A percentile compares a stretch with the other conserved stretches of the same genome.
phyloP scores from a whole-genome alignment of 2,888 invertebrate genomes.

The Resseliella maxima region DNA sequence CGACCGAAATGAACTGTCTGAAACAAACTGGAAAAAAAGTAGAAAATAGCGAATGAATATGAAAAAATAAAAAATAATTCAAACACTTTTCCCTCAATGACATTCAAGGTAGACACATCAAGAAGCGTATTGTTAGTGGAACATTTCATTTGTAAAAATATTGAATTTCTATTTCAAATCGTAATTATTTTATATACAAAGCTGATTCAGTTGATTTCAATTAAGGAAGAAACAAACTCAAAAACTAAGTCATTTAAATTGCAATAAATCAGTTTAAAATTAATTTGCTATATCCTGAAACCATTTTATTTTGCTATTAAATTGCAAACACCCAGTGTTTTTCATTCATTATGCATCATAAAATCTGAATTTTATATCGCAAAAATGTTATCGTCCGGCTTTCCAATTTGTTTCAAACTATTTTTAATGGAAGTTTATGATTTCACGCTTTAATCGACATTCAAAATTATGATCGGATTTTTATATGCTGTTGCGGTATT shows the following conservation, averaged over 20 bases:
- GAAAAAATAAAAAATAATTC: neutral
- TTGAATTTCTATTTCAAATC: neutral
- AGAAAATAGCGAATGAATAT: neutral
- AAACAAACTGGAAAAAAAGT: neutral
- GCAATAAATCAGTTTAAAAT: neutral
- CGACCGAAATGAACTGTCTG: neutral
- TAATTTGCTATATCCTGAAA: neutral
- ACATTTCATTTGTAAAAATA: neutral
- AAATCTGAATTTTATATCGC: neutral
- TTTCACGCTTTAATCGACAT: neutral
- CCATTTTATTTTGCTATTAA: too few species aligned
- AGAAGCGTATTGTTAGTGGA: neutral
- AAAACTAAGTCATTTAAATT: slow-evolving; percentile 1
- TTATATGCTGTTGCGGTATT: neutral
- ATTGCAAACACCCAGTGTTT: too few species aligned
- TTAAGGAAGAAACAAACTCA: too few species aligned
- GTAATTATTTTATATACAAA: neutral
- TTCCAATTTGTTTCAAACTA: neutral
- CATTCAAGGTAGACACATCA: slow-evolving; percentile 7
- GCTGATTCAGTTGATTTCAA: neutral
- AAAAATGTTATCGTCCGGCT: neutral
- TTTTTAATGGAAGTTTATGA: neutral
- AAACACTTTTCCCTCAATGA: neutral
- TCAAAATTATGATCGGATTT: neutral
- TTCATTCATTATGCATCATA: neutral